Base-by-base conservation (phyloP, 1,140 invertebrate species). In the Reticulitermes speratus region DNA sequence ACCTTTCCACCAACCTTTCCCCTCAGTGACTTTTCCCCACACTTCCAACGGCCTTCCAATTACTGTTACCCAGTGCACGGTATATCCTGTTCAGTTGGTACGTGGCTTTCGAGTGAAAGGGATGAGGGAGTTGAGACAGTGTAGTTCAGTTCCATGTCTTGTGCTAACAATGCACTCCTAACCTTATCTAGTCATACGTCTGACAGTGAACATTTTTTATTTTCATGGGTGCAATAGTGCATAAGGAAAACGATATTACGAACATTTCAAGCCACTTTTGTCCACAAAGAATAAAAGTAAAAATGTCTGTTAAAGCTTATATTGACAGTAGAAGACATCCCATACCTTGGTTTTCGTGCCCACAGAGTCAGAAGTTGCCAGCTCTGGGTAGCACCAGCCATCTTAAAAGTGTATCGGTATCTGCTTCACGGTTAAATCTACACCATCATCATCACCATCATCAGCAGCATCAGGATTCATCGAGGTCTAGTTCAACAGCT, bases 301-400 rank as follows among this genome's bases (percentile, higher is more conserved):
- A 52, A 84, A 84, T 84, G 83, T 84, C 83, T 12, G 83, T 84
- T 32, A 84, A 84, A 19, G 83, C 83, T 25, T 84, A 84, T 52
- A 44, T 44, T 25, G 44, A 52, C 12, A 52, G 83, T 19, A 44
- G 83, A 52, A 25, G 83, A 84, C 44, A 84, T 32, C 23, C 44
- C 83, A 44, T 52, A 45, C 48, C 83, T 52, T 84, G 83, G 83
- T 84, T 84, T 84, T 52, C 83, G 48, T 52, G 44, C 38, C 83
- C 32, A 32, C 83, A 84, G 83, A 44, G 83, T 32, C 82, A 86
- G 59, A 82, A 87, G 69, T 75, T 87, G 59, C 84, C 55, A 48
- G 45, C 44, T 30, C n/a, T 83, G 25, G 85, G 52, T n/a, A 48
- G 44, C 55, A 83, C 45, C 32, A 44, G 48, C 11, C 65, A 75